Conservation (phyloP, 2,113 vertebrate genomes). For the Vidua macroura region DNA sequence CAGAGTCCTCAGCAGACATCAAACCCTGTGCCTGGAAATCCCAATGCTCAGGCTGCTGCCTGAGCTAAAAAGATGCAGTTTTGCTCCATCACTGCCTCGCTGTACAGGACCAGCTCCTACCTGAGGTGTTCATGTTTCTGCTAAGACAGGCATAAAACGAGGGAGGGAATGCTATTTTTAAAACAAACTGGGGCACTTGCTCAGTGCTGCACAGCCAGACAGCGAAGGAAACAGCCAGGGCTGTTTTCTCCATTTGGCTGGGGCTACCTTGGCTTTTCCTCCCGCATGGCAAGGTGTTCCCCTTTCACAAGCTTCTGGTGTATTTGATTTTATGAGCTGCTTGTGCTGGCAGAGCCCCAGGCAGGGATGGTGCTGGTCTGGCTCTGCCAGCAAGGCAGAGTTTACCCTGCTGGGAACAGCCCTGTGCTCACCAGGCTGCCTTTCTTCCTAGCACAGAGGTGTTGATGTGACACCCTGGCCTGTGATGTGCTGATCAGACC, state of each 20-base stretch:
- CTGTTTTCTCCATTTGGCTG: neutral
- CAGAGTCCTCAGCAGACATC: neutral
- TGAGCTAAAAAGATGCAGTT: neutral
- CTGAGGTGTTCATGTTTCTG: neutral
- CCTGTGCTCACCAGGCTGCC: neutral
- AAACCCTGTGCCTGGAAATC: rapidly evolving
- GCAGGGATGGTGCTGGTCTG: neutral
- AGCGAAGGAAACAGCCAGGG: neutral
- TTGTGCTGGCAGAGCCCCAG: rapidly evolving
- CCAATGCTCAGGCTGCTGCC: neutral
- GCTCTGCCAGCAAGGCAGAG: neutral
- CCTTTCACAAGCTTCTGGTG: neutral
- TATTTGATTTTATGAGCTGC: neutral
- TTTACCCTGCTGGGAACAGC: neutral
- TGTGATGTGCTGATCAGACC: neutral
- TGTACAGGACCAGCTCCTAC: neutral
- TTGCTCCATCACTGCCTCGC: neutral
- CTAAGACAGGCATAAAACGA: neutral
- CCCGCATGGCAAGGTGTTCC: neutral
- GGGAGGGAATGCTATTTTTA: neutral
- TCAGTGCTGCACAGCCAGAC: neutral
- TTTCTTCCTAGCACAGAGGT: neutral
- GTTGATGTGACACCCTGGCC: neutral
- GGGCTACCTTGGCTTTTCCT: neutral
- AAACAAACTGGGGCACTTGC: neutral